Evolutionary conservation across 2,888 invertebrate species (phyloP).

Genomic region (Pimpla rufipes): DNA sequence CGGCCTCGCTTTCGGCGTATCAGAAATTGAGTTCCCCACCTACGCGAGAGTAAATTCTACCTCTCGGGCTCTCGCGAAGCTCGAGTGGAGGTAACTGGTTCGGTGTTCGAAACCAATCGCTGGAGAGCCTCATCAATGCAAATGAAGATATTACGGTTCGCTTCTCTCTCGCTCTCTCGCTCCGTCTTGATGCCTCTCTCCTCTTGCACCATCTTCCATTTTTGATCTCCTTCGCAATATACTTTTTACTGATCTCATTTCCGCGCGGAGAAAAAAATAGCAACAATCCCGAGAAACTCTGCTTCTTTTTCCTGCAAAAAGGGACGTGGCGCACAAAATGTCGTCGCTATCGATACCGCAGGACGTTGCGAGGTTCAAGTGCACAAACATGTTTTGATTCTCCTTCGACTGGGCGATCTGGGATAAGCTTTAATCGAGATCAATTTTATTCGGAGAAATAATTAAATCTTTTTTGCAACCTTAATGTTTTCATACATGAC

Average conservation of each 20-base stretch:
- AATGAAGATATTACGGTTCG: constrained; percentile 70
- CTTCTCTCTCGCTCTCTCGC: constrained; percentile 5
- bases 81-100: constrained; percentile 38
- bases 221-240: constrained; percentile 3
- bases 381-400: background rate
- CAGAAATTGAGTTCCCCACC: constrained; percentile 50
- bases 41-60: constrained; percentile 45
- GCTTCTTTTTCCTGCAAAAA: background rate
- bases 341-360: background rate
- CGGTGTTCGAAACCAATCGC: constrained; percentile 62
- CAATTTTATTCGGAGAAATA: background rate
- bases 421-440: background rate
- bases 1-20: constrained; percentile 27
- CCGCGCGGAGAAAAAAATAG: background rate
- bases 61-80: constrained; percentile 21
- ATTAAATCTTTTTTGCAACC: no score
- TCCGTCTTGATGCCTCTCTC: constrained; percentile 7
- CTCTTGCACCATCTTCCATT: constrained; percentile 17
- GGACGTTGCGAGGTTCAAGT: background rate
- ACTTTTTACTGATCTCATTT: constrained; percentile 1
- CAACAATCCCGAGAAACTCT: background rate
- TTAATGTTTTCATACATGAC: no score
- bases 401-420: background rate
- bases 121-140: constrained; percentile 68
- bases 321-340: background rate